Evolutionary conservation across 2,888 invertebrate genomes (phyloP), one percentile per base, ranked within the genome.

Genomic region (Cheilosia scutellata): DNA sequence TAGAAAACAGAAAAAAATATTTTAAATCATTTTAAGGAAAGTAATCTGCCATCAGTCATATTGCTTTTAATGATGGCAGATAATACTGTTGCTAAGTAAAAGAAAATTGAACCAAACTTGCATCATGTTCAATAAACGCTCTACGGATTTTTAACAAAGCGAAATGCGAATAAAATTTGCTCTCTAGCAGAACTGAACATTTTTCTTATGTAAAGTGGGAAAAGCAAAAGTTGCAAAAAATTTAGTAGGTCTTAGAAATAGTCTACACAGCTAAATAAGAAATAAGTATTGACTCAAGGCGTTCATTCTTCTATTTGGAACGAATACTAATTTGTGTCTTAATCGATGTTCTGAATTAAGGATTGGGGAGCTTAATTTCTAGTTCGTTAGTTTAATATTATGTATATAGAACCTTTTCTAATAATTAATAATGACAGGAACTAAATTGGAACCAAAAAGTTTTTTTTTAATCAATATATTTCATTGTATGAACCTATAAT

Each of bases 101-200:
- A 13, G 25, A 51, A 77, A 53, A n/a, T 57, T 40, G 6, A 66
- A 33, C 25, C 9, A 53, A 78, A 78, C 53, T 77, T 82, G 77
- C 77, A 65, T 40, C 53, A 82, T 76, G n/a, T 71, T 65, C 71
- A 58, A 13, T 55, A 25, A 72, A 70, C 37, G 31, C 25, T 76
- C 57, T 68, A 66, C 65, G 5, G 37, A 40, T 49, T 71, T 71
- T 27, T 9, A 40, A 62, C 31, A n/a, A 44, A 77, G 77, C 82
- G 53, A 25, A 60, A 71, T 82, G 82, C 65, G 37, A 68, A 58
- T 49, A n/a, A 29, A 66, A 53, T 40, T 27, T 40, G 44, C 25
- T 51, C 33, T 58, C 49, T 51, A 58, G 51, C 62, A 49, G n/a
- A 68, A 53, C 29, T 37, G 16, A 80, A 68, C 47, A 37, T 33